phyloP scores from a whole-genome alignment of 2,888 invertebrate genomes.

The Dione juno region DNA sequence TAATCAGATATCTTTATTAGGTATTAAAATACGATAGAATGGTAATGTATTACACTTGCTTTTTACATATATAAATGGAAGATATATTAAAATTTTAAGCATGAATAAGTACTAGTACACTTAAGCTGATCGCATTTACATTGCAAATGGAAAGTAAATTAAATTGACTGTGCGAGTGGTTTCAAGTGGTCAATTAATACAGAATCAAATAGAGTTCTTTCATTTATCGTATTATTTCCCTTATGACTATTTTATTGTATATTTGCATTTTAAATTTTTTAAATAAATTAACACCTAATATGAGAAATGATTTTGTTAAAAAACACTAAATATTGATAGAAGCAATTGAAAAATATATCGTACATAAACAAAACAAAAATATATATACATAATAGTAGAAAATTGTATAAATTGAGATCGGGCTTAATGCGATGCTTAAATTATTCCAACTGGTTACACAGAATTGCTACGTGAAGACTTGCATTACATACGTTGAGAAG shows the following conservation, averaged over 20 bases:
- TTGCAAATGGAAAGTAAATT: slow-evolving; percentile 25
- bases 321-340: background rate
- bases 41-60: background rate
- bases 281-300: no score
- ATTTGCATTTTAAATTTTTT: background rate
- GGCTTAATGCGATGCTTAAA: slow-evolving; percentile 1
- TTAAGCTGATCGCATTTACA: slow-evolving; percentile 7
- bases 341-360: background rate
- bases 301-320: no score
- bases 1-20: background rate
- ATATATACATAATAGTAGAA: background rate
- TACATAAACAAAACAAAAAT: no score
- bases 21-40: background rate
- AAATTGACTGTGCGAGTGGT: slow-evolving; percentile 21
- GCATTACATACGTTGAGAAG: background rate
- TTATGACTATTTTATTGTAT: background rate
- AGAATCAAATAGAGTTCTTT: slow-evolving; percentile 10
- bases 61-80: background rate
- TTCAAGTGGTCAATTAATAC: slow-evolving; percentile 26
- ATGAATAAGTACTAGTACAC: slow-evolving; percentile 11
- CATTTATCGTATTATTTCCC: slow-evolving; percentile 4
- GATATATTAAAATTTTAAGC: slow-evolving; percentile 9
- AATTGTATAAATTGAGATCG: background rate
- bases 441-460: background rate
- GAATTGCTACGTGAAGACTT: background rate